phyloP scores from a whole-genome alignment of 2,888 invertebrate genomes.

The Drosophila monieri region DNA sequence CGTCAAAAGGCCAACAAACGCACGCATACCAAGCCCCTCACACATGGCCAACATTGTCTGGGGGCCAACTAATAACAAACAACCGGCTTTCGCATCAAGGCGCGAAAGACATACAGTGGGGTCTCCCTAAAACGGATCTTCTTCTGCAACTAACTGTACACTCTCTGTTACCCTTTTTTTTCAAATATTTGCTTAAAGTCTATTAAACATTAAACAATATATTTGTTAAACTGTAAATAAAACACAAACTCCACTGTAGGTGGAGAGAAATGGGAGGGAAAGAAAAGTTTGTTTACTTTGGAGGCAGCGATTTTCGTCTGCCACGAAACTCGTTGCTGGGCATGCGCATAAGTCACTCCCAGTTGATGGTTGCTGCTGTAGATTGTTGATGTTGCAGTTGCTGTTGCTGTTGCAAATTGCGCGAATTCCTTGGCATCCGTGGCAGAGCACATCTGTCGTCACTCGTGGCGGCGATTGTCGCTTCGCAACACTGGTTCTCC shows the following conservation, averaged over 20 bases:
- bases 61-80: slow-evolving; percentile 47
- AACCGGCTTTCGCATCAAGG: slow-evolving; percentile 43
- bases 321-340: slow-evolving; percentile 60
- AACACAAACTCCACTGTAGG: background rate
- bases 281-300: slow-evolving; percentile 68
- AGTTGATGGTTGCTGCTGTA: slow-evolving; percentile 20
- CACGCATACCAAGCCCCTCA: slow-evolving; percentile 41
- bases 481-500: slow-evolving; percentile 58
- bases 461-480: slow-evolving; percentile 37
- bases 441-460: slow-evolving; percentile 62
- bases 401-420: slow-evolving; percentile 60
- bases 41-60: slow-evolving; percentile 56
- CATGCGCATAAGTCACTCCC: slow-evolving; percentile 74
- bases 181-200: background rate
- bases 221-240: background rate
- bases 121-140: background rate
- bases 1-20: slow-evolving; percentile 53
- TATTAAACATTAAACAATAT: background rate
- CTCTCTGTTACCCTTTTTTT: background rate
- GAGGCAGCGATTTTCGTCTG: slow-evolving; percentile 46
- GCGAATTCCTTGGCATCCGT: slow-evolving; percentile 63
- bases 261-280: slow-evolving; percentile 18
- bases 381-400: slow-evolving; percentile 3
- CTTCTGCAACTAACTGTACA: background rate
- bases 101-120: slow-evolving; percentile 21